Evolutionary conservation across 1,140 invertebrate genomes (phyloP), one percentile per base, ranked within the genome.

Genomic region (Lucilia cuprina): DNA sequence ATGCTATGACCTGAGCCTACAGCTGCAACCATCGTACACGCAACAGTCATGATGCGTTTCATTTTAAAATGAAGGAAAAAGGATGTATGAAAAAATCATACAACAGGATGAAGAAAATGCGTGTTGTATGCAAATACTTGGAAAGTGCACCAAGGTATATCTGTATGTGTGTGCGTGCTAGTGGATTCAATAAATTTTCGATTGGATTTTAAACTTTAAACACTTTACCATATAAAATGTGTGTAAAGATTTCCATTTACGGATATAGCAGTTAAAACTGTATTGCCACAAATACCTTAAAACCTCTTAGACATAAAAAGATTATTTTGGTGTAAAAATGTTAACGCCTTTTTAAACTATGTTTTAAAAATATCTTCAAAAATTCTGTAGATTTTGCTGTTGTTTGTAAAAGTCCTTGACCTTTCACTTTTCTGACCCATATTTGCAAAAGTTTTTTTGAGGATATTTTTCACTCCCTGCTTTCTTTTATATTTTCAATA

Each of bases 401-500:
- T 21, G 4, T 3, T 21, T 21, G 17, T n/a, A 3, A 30, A 70
- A 80, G 77, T 80, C 77, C 77, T 80, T 80, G 77, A 80, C 77
- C 77, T 80, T 19, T 80, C 50, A 49, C 41, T 47, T 80, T 80
- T 55, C 2, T 80, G 77, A 80, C 77, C 77, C 77, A 80, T 49
- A 80, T 80, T 49, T 25, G n/a, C 10, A 50, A 49, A 19, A 21
- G 10, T 0, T 21, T 21, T 8, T 1, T 21, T 70, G 19, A 21
- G 21, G 17, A 2, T 70, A 21, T 70, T 0, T 25, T 19, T 25
- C 5, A 19, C n/a, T 70, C 19, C n/a, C n/a, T 70, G 65, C 12
- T 7, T 25, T 21, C n/a, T 70, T 70, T 70, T 70, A 70, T 10
- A 70, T 70, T 70, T n/a, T 70, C 65, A 21, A 70, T 60, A 21